A percentile compares a stretch with the other conserved stretches of the same genome.
These are phyloP conservation scores for Morelia viridis DNA, from an alignment of 2,797 vertebrate genomes.

Conservation along the genomic window DNA sequence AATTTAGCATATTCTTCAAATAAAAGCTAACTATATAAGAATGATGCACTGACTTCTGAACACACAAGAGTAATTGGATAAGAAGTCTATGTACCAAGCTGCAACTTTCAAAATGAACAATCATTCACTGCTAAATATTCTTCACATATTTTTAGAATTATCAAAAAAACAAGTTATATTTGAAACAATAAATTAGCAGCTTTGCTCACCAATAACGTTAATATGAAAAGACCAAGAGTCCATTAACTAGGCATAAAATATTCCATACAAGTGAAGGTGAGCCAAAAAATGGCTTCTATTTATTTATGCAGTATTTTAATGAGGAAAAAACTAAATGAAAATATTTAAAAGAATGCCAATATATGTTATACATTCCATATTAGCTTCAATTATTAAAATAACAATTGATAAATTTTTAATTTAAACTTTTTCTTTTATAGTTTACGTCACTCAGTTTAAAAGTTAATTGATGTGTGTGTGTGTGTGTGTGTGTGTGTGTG, in stretches of 20 bases:
- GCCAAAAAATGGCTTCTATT: constrained; percentile 18
- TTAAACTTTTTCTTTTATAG: not conserved
- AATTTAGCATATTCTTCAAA: constrained; percentile 69
- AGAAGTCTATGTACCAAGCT: constrained; percentile 32
- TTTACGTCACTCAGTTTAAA: not conserved
- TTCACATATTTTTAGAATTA: constrained; percentile 23
- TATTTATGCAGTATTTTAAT: constrained; percentile 8
- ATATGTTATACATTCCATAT: not conserved
- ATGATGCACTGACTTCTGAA: constrained; percentile 13
- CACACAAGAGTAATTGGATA: not conserved
- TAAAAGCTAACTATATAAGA: constrained; percentile 42
- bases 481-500: not conserved
- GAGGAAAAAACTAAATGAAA: not conserved
- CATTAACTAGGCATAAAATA: not conserved
- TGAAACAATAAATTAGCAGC: constrained; percentile 34
- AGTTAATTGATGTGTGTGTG: not conserved
- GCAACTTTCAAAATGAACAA: constrained; percentile 14
- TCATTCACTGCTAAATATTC: constrained; percentile 8
- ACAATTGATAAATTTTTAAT: not conserved
- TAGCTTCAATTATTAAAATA: not conserved
- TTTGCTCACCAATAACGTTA: constrained; percentile 39
- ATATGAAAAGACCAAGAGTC: not conserved
- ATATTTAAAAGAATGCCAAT: not conserved
- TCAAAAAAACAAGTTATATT: constrained; percentile 22
- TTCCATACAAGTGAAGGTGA: constrained; percentile 18